phyloP scores from a whole-genome alignment of 2,888 invertebrate species.

The Drosophila kambysellisi region DNA sequence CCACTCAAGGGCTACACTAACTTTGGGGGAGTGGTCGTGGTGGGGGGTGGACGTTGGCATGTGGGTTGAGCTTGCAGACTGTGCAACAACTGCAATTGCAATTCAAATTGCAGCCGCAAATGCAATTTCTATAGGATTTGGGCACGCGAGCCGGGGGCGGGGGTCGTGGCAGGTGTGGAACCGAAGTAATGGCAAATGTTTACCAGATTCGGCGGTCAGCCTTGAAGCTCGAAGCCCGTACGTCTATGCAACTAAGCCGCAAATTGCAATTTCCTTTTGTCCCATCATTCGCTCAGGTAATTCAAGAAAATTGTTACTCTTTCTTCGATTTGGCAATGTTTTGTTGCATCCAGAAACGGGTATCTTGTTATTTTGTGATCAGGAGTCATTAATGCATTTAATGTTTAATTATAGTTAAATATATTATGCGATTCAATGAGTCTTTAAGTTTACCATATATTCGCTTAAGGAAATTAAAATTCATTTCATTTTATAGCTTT shows the following conservation, averaged over 20 bases:
- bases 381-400: not conserved
- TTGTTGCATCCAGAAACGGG: constrained; percentile 25
- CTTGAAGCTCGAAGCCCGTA: constrained; percentile 18
- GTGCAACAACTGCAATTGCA: constrained; percentile 70
- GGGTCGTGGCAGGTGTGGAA: not conserved
- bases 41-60: too few relatives aligned
- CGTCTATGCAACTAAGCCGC: constrained; percentile 44
- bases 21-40: fast-evolving
- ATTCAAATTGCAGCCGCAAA: constrained; percentile 77
- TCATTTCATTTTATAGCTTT: not conserved
- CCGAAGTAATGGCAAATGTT: constrained; percentile 45
- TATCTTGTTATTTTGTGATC: not conserved
- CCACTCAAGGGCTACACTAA: not conserved
- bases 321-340: constrained; percentile 54
- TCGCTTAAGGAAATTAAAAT: not conserved
- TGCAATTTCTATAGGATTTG: constrained; percentile 79
- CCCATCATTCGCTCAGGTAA: constrained; percentile 54
- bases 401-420: not conserved
- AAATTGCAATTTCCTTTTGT: constrained; percentile 49
- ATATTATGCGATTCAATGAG: not conserved
- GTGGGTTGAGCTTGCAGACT: constrained; percentile 3
- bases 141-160: not conserved
- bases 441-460: not conserved
- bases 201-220: constrained; percentile 33
- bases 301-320: constrained; percentile 53